Percentiles rank a stretch among this genome's conserved stretches.
phyloP scores from a whole-genome alignment of 2,888 invertebrate species.

The Imbricaverruca yamaguchii region DNA sequence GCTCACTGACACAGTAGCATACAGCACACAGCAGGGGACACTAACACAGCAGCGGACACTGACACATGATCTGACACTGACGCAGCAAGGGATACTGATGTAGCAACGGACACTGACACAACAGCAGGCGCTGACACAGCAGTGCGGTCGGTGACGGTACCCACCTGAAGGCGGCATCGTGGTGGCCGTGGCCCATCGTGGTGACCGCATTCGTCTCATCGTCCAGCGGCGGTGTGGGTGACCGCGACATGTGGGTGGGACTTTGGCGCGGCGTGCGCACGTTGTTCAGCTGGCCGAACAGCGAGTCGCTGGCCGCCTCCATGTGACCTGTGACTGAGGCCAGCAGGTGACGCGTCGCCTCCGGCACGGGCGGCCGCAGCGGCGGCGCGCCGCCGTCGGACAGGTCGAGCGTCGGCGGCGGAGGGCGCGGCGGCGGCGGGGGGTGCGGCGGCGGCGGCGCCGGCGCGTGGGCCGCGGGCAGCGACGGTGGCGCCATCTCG shows the following conservation, averaged over 20 bases:
- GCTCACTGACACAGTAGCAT: no score
- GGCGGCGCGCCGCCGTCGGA: background rate
- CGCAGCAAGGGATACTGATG: no score
- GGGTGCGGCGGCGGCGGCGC: background rate
- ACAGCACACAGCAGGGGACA: no score
- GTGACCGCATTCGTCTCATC: background rate
- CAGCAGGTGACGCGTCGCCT: background rate
- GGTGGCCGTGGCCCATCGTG: background rate
- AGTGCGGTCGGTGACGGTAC: background rate
- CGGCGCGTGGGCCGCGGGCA: background rate
- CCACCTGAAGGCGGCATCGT: constrained; percentile 14
- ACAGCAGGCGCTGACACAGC: no score
- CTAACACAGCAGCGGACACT: no score
- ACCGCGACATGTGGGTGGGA: constrained; percentile 22
- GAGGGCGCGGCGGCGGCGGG: background rate
- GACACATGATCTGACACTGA: no score
- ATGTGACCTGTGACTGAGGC: constrained; percentile 15
- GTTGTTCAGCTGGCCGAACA: constrained; percentile 5
- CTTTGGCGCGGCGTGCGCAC: constrained; percentile 17
- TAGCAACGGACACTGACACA: no score
- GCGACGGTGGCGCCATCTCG: constrained; percentile 10
- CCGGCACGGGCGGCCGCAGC: background rate
- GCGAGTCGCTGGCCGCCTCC: constrained; percentile 20
- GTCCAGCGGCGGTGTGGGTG: constrained; percentile 26
- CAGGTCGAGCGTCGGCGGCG: background rate